Conservation (phyloP, 2,888 invertebrate species). For the Griposia aprilina region DNA sequence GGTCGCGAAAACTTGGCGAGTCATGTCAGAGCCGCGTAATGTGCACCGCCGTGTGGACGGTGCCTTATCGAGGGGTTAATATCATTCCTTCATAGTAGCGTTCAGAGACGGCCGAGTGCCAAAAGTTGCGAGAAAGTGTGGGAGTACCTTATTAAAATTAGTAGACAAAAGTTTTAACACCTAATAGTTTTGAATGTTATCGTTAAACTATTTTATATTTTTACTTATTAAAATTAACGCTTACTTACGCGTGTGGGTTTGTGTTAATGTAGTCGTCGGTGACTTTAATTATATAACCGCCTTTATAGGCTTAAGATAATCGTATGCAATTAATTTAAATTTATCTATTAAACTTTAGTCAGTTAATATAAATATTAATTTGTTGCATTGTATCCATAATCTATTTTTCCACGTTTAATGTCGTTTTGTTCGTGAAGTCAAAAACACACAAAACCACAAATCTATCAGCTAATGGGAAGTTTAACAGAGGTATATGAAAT, state of each 20-base stretch:
- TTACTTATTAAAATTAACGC: conserved; percentile 74
- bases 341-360: conserved; percentile 71
- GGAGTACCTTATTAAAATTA: conserved; percentile 70
- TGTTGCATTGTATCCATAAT: conserved; percentile 69
- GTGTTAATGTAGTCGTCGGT: conserved; percentile 86
- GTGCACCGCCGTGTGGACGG: conserved; percentile 38
- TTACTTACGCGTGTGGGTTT: conserved; percentile 89
- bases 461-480: conserved; percentile 58
- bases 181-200: conserved; percentile 71
- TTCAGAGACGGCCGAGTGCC: conserved; percentile 78
- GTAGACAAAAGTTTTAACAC: conserved; percentile 71
- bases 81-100: conserved; percentile 73
- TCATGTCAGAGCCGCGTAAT: conserved; percentile 46
- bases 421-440: conserved; percentile 61
- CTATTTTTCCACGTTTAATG: conserved; percentile 56
- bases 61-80: conserved; percentile 64
- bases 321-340: conserved; percentile 70
- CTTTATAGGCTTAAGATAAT: conserved; percentile 68
- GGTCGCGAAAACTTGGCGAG: conserved; percentile 78
- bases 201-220: conserved; percentile 72
- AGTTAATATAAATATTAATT: conserved; percentile 66
- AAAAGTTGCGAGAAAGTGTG: conserved; percentile 64
- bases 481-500: conserved; percentile 57
- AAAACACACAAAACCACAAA: conserved; percentile 63
- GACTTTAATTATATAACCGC: conserved; percentile 66